Evolutionary conservation across 1,140 invertebrate species (phyloP), one percentile per base, ranked within the genome.

Genomic region (Ceratitis capitata): DNA sequence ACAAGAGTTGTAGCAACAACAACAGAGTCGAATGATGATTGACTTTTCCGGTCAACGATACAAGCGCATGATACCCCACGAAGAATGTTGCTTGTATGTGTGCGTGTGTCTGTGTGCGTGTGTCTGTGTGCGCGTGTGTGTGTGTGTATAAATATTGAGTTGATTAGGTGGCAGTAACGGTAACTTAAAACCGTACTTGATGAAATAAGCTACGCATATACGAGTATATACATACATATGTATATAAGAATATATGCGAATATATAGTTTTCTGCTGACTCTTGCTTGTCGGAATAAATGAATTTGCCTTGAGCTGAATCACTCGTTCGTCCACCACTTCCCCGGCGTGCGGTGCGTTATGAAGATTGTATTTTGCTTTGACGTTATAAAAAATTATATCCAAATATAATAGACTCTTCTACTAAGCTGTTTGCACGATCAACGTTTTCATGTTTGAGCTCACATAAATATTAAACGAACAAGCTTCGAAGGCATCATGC

Each of bases 41-140:
- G 69, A 78, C 39, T 78, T 78, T 78, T 78, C 42, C 69, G 39
- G 69, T 78, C 69, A 78, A 1, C 69, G 69, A 78, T 78, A 78
- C 39, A 78, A 78, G 39, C 39, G 69, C 14, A 32, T 19, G 14
- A n/a, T 19, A 56, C 14, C 19, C 6, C 5, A 9, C 2, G 6
- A n/a, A n/a, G 19, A 6, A 7, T 35, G 61, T 7, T 19, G 61
- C n/a, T n/a, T n/a, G n/a, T n/a, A n/a, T n/a, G n/a, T n/a, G n/a
- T n/a, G n/a, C n/a, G n/a, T n/a, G n/a, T n/a, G n/a, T n/a, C n/a
- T n/a, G n/a, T n/a, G n/a, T n/a, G n/a, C n/a, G n/a, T n/a, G n/a
- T n/a, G n/a, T n/a, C n/a, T n/a, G n/a, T n/a, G n/a, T n/a, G n/a
- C n/a, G n/a, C n/a, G n/a, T n/a, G n/a, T n/a, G n/a, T n/a, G n/a